Evolutionary conservation across 2,888 invertebrate species (phyloP).

Genomic region (Torymus aiolomorphi): DNA sequence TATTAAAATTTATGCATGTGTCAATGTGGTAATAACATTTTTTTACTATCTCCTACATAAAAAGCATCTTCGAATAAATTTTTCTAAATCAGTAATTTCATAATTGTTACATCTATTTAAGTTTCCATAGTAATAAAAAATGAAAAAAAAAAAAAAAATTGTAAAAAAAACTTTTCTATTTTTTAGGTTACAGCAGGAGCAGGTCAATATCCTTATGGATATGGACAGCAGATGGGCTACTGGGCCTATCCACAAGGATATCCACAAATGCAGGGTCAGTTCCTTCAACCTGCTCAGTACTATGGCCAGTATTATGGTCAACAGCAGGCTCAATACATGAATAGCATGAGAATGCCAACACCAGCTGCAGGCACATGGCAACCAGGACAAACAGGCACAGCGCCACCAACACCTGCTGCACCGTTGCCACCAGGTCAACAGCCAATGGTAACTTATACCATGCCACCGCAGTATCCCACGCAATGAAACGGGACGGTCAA

Average conservation of each 20-base stretch:
- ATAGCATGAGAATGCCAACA: slow-evolving; percentile 76
- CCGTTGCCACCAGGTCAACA: slow-evolving; percentile 74
- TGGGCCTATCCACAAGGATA: slow-evolving; percentile 90
- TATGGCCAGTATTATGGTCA: slow-evolving; percentile 81
- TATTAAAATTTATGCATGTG: too few species aligned
- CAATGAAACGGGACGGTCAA: slow-evolving; percentile 80
- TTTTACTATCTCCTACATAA: too few species aligned
- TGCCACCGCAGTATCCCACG: slow-evolving; percentile 90
- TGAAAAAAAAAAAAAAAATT: too few species aligned
- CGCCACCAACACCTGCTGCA: slow-evolving; percentile 72
- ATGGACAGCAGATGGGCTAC: slow-evolving; percentile 92
- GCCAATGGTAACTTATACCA: slow-evolving; percentile 78
- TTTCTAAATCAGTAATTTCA: too few species aligned
- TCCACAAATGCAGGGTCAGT: slow-evolving; percentile 87
- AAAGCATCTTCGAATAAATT: too few species aligned
- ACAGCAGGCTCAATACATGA: slow-evolving; percentile 79
- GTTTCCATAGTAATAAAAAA: too few species aligned
- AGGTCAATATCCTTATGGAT: slow-evolving; percentile 90
- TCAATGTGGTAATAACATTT: too few species aligned
- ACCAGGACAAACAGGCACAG: slow-evolving; percentile 75
- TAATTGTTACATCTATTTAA: too few species aligned
- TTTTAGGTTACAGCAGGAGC: slow-evolving; percentile 80
- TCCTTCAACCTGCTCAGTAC: slow-evolving; percentile 85
- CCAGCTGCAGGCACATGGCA: slow-evolving; percentile 75
- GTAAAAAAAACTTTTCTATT: neutral